phyloP scores from a whole-genome alignment of 2,797 vertebrate species.

The Poecilia wingei region DNA sequence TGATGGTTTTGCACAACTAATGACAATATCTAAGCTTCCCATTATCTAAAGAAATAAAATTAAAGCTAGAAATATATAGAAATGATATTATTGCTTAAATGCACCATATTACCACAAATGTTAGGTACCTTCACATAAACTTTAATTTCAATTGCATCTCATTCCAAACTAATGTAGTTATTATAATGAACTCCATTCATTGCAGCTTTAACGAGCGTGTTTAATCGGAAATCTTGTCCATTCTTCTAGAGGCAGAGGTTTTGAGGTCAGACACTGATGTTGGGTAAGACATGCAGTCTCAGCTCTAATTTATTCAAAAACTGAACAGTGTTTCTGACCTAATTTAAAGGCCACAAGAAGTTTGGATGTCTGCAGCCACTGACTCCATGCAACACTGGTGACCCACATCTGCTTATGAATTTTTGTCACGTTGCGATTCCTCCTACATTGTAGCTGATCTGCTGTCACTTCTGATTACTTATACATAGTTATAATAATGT shows the following conservation, averaged over 20 bases:
- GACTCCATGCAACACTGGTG: background rate
- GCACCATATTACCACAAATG: background rate
- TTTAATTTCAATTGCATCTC: background rate
- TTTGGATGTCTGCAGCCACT: background rate
- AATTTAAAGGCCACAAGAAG: background rate
- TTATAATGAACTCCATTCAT: background rate
- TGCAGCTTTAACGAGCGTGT: background rate
- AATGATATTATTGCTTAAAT: background rate
- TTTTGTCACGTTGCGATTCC: background rate
- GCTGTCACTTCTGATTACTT: background rate
- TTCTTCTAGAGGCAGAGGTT: background rate
- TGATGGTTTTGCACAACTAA: background rate
- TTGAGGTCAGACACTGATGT: background rate
- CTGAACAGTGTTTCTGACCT: background rate
- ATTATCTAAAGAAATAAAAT: background rate
- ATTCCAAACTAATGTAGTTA: background rate
- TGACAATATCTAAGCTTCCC: background rate
- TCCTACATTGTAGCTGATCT: background rate
- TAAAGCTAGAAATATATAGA: background rate
- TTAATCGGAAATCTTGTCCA: no score
- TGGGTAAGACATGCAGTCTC: background rate
- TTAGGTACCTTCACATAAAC: background rate
- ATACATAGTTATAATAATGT: background rate
- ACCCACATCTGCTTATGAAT: background rate
- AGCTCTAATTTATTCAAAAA: background rate